Percentiles rank a stretch among this genome's conserved stretches.
Evolutionary conservation across 2,888 invertebrate species (phyloP).

Genomic region (Conops quadrifasciatus): DNA sequence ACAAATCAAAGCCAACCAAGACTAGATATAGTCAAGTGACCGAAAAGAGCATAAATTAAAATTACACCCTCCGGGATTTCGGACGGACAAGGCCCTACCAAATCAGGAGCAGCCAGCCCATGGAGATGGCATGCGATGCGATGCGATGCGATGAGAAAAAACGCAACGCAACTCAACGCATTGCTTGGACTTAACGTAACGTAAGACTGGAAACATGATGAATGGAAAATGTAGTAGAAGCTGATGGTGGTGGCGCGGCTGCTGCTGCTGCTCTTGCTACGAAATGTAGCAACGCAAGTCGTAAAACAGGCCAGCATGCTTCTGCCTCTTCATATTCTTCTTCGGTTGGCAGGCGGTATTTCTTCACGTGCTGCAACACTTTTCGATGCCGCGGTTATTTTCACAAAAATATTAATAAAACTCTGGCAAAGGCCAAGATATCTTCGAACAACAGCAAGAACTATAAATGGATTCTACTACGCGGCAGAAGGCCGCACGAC

Average conservation of each 20-base stretch:
- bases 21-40: background rate
- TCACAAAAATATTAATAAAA: constrained; percentile 8
- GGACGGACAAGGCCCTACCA: background rate
- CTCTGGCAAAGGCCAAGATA: background rate
- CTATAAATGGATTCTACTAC: background rate
- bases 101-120: background rate
- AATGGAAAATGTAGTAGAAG: too few species aligned
- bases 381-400: background rate
- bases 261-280: background rate
- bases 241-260: background rate
- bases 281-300: constrained; percentile 8
- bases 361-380: background rate
- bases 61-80: constrained; percentile 57
- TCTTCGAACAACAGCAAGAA: background rate
- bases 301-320: constrained; percentile 3
- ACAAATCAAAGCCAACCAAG: constrained; percentile 20
- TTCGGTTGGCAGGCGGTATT: too few species aligned
- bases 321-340: too few species aligned
- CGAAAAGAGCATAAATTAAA: constrained; percentile 54
- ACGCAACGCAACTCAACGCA: constrained; percentile 23
- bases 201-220: too few species aligned
- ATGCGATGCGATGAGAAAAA: constrained; percentile 10
- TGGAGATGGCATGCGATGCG: constrained; percentile 11
- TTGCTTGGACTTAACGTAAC: too few species aligned
- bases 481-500: constrained; percentile 1